phyloP scores from a whole-genome alignment of 2,797 vertebrate species.

The Cyprinella venusta region DNA sequence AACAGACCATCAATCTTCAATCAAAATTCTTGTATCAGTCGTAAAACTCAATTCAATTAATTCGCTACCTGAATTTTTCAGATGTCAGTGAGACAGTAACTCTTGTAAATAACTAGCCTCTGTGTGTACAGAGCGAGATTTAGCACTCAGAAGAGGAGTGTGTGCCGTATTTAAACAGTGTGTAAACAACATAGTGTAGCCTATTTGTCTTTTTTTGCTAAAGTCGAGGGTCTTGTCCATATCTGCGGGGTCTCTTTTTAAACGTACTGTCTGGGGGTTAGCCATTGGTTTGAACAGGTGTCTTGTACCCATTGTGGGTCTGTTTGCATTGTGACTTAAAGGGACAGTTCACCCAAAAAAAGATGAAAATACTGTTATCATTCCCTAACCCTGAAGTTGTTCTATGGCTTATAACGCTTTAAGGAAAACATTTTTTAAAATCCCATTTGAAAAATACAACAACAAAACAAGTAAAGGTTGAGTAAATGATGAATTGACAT shows the following conservation, averaged over 20 bases:
- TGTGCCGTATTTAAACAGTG: not conserved
- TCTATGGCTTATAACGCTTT: not conserved
- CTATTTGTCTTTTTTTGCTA: not conserved
- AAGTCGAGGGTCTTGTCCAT: not conserved
- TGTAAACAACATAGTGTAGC: not conserved
- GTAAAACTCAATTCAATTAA: not conserved
- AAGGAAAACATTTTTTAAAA: too few species aligned
- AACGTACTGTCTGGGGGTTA: not conserved
- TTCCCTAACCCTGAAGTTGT: not conserved
- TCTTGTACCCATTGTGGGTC: not conserved
- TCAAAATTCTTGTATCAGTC: too few species aligned
- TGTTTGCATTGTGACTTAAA: constrained; percentile 3
- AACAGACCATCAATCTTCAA: not conserved
- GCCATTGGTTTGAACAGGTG: constrained; percentile 35
- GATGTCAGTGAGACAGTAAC: not conserved
- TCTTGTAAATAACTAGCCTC: not conserved
- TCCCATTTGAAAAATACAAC: too few species aligned
- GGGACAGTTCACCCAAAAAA: not conserved
- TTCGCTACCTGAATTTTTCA: not conserved
- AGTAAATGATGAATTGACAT: not conserved
- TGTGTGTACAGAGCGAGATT: not conserved
- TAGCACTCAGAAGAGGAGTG: not conserved
- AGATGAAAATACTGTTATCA: not conserved
- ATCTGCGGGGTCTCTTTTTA: not conserved
- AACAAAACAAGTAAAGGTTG: too few species aligned